These are phyloP conservation scores for Diarsia dahlii DNA, from an alignment of 2,888 invertebrate species.

Conservation along the genomic window DNA sequence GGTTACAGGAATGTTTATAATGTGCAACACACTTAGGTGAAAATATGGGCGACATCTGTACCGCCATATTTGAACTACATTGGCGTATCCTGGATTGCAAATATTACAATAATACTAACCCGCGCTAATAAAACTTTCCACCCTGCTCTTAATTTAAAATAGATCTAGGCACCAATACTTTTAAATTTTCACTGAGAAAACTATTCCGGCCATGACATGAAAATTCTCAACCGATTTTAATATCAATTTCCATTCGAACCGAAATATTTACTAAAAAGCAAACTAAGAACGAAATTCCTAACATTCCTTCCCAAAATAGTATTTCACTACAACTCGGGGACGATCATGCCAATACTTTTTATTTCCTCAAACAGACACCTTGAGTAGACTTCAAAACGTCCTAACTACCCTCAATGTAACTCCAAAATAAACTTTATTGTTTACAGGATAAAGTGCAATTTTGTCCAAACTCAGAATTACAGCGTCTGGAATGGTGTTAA, in stretches of 20 bases:
- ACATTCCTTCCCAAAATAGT: slow-evolving; percentile 66
- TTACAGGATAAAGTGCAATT: neutral
- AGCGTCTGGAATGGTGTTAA: slow-evolving; percentile 33
- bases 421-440: slow-evolving; percentile 37
- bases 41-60: neutral
- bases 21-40: slow-evolving; percentile 8
- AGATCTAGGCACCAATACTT: too few species aligned
- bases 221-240: slow-evolving; percentile 1
- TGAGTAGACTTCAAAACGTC: slow-evolving; percentile 56
- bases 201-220: neutral
- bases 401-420: slow-evolving; percentile 14
- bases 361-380: slow-evolving; percentile 48
- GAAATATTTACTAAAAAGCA: slow-evolving; percentile 54
- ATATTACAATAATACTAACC: neutral
- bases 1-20: slow-evolving; percentile 2
- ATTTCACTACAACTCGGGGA: slow-evolving; percentile 39
- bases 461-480: neutral
- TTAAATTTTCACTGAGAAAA: too few species aligned
- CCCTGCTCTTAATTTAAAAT: too few species aligned
- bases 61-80: neutral
- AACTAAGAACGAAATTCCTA: slow-evolving; percentile 56
- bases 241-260: slow-evolving; percentile 42
- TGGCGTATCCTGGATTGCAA: neutral
- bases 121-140: too few species aligned
- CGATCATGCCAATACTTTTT: slow-evolving; percentile 53